These are phyloP conservation scores for Leucophenga maculata DNA, from an alignment of 2,888 invertebrate species.

Conservation along the genomic window DNA sequence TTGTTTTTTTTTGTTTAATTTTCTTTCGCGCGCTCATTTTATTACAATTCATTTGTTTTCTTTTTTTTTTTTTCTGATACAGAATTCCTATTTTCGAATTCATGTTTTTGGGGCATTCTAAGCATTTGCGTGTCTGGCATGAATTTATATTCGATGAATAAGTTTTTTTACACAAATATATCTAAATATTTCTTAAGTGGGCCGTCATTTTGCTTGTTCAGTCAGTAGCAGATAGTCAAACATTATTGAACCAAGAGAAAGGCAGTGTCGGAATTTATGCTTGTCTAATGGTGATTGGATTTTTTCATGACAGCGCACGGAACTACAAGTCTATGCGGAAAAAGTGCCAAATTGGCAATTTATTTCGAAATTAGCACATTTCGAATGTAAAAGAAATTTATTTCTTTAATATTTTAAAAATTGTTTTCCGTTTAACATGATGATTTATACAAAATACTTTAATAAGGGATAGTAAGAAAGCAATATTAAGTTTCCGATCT, in stretches of 20 bases:
- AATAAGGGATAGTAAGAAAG: too few relatives aligned
- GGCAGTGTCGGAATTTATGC: conserved; percentile 9
- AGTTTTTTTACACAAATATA: not conserved
- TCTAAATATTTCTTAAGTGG: conserved; percentile 54
- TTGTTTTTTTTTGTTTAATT: conserved; percentile 9
- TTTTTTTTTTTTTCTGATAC: not conserved
- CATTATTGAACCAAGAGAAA: conserved; percentile 2
- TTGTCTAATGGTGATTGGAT: conserved; percentile 34
- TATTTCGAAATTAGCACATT: conserved; percentile 63
- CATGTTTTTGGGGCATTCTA: conserved; percentile 33
- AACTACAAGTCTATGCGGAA: conserved; percentile 28
- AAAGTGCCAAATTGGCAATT: conserved; percentile 59
- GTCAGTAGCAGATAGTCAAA: conserved; percentile 53
- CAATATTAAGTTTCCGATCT: too few relatives aligned
- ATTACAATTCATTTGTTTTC: not conserved
- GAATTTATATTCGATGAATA: conserved; percentile 44
- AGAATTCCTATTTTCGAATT: conserved; percentile 15
- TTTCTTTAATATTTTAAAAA: not conserved
- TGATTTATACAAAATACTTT: too few relatives aligned
- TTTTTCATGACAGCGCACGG: conserved; percentile 39
- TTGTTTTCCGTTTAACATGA: too few relatives aligned
- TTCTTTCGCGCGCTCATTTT: not conserved
- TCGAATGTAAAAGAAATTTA: conserved; percentile 47
- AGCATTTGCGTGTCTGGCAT: conserved; percentile 53
- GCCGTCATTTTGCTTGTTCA: conserved; percentile 38